Evolutionary conservation across 2,888 invertebrate species (phyloP).

Genomic region (Reticulitermes lucifugus): DNA sequence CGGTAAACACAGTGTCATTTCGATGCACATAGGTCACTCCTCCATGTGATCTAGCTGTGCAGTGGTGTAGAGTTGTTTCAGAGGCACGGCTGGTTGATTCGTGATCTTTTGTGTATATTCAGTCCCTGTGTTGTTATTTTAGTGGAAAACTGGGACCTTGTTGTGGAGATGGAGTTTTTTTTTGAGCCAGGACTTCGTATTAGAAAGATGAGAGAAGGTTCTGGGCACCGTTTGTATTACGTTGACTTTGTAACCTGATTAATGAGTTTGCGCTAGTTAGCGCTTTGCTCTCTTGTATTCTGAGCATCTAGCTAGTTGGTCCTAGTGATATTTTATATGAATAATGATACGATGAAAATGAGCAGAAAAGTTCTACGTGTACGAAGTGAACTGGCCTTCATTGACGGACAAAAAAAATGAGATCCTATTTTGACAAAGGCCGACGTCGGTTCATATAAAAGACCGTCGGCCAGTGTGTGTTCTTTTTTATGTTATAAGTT

Average conservation of each 20-base stretch:
- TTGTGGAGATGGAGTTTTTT: constrained; percentile 7
- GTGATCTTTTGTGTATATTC: neutral
- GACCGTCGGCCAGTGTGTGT: neutral
- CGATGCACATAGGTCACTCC: neutral
- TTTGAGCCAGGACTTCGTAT: neutral
- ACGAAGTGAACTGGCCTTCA: constrained; percentile 17
- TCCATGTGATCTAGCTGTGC: neutral
- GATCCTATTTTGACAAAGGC: constrained; percentile 30
- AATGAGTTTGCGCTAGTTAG: constrained; percentile 41
- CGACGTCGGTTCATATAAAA: constrained; percentile 24
- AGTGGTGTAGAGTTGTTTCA: neutral
- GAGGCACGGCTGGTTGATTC: constrained; percentile 25
- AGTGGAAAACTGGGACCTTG: constrained; percentile 22
- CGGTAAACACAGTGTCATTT: neutral
- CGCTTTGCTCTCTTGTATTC: constrained; percentile 27
- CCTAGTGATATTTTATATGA: constrained; percentile 37
- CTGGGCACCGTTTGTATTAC: constrained; percentile 1
- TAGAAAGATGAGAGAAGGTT: constrained; percentile 18
- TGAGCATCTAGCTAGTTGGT: constrained; percentile 16
- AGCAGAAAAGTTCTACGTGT: constrained; percentile 29
- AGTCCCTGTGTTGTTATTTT: constrained; percentile 17
- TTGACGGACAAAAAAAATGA: constrained; percentile 24
- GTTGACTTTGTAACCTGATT: constrained; percentile 41
- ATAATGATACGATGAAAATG: constrained; percentile 42
- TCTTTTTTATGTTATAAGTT: constrained; percentile 7